Conservation (phyloP, 2,888 invertebrate species). For the Eudemis profundana region DNA sequence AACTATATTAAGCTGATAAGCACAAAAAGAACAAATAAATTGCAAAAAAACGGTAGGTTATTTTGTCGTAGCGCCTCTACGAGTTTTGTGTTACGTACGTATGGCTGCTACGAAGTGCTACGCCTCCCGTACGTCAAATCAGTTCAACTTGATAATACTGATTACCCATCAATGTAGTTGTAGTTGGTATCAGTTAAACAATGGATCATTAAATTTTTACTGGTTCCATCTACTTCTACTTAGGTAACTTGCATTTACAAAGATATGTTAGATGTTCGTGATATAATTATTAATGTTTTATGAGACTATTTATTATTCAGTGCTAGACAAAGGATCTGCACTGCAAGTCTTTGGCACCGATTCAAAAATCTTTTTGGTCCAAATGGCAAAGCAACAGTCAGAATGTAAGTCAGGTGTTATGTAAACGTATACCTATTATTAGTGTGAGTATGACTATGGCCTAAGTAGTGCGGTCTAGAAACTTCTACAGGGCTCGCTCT, state of each 20-base stretch:
- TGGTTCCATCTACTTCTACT: neutral
- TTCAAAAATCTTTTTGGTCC: slow-evolving; percentile 49
- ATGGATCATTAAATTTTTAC: slow-evolving; percentile 5
- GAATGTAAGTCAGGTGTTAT: slow-evolving; percentile 58
- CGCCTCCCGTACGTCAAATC: neutral
- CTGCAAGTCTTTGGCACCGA: slow-evolving; percentile 47
- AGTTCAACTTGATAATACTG: neutral
- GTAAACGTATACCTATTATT: slow-evolving; percentile 55
- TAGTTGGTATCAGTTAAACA: neutral
- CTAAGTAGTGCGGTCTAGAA: slow-evolving; percentile 59
- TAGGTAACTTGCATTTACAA: neutral
- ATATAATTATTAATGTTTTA: neutral
- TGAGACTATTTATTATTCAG: slow-evolving; percentile 2
- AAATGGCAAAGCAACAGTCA: slow-evolving; percentile 49
- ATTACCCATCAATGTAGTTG: neutral
- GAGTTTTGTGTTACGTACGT: neutral
- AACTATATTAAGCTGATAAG: too few species aligned
- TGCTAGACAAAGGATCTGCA: slow-evolving; percentile 42
- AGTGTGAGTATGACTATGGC: slow-evolving; percentile 46
- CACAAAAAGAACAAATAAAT: too few species aligned
- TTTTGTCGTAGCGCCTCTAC: slow-evolving; percentile 16
- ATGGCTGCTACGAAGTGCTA: slow-evolving; percentile 15
- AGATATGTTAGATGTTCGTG: neutral
- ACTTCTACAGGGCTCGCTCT: slow-evolving; percentile 60
- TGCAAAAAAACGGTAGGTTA: neutral